These are phyloP conservation scores for Podarcis siculus DNA, from an alignment of 2,797 vertebrate genomes.

Conservation along the genomic window DNA sequence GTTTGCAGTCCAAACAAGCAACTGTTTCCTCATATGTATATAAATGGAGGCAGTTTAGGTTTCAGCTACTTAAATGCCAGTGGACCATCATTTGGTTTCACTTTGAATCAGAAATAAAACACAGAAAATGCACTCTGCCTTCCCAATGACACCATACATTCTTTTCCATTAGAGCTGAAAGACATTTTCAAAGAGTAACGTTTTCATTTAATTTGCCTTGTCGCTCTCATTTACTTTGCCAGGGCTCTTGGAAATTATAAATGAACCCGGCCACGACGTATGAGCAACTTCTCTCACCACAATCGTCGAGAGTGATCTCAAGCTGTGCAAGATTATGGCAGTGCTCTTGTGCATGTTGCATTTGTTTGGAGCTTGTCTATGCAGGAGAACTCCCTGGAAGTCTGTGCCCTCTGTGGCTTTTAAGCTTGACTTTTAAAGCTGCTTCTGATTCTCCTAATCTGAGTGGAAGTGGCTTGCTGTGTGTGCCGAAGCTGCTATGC, in stretches of 20 bases:
- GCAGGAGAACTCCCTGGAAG: not conserved
- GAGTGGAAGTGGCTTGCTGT: too few species aligned
- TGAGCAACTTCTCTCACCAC: not conserved
- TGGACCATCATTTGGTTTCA: constrained; percentile 41
- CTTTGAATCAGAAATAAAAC: constrained; percentile 43
- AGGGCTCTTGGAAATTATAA: constrained; percentile 17
- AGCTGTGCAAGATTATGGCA: not conserved
- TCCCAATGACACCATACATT: constrained; percentile 29
- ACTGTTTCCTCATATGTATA: constrained; percentile 20
- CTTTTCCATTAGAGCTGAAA: constrained; percentile 34
- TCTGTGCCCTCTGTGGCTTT: not conserved
- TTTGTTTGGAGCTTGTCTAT: not conserved
- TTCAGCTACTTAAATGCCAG: constrained; percentile 50
- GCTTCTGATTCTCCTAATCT: not conserved
- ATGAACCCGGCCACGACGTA: not conserved
- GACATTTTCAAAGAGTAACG: constrained; percentile 29
- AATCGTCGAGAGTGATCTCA: not conserved
- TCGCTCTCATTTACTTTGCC: constrained; percentile 42
- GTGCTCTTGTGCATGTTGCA: not conserved
- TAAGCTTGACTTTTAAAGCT: not conserved
- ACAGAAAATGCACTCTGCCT: constrained; percentile 27
- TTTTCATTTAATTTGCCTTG: constrained; percentile 47
- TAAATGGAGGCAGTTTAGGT: constrained; percentile 45
- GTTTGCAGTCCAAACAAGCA: constrained; percentile 33
- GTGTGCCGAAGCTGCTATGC: too few species aligned